These are phyloP conservation scores for Cacatua alba DNA, from an alignment of 2,113 vertebrate species.

Conservation along the genomic window DNA sequence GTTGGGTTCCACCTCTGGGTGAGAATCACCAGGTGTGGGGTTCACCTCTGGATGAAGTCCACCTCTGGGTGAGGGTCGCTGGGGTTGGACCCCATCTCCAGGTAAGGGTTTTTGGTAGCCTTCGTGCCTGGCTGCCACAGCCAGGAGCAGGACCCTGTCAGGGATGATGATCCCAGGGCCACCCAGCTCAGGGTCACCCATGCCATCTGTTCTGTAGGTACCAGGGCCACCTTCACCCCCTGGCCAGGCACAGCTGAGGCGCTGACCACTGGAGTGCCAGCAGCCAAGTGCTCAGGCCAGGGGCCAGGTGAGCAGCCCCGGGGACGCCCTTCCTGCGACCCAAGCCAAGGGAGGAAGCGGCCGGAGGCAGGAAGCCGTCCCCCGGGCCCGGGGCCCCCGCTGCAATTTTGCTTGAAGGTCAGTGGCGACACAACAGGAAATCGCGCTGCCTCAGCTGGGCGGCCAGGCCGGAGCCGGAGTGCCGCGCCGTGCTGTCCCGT, in stretches of 20 bases:
- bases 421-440: constrained; percentile 73
- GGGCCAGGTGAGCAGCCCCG: constrained; percentile 30
- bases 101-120: background rate
- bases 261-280: rapidly evolving
- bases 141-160: rapidly evolving
- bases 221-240: background rate
- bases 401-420: constrained; percentile 55
- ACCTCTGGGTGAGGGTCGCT: background rate
- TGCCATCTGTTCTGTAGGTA: background rate
- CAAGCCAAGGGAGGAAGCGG: constrained; percentile 58
- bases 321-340: constrained; percentile 16
- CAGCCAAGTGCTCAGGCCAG: rapidly evolving
- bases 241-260: background rate
- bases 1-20: background rate
- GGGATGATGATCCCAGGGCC: rapidly evolving
- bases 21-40: rapidly evolving
- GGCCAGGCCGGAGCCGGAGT: background rate
- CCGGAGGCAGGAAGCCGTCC: constrained; percentile 59
- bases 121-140: background rate
- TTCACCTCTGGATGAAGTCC: background rate
- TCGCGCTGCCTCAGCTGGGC: constrained; percentile 1
- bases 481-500: background rate
- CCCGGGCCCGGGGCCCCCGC: background rate
- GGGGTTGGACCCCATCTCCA: no score
- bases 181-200: background rate